A percentile compares a stretch with the other conserved stretches of the same genome.
These are phyloP conservation scores for Popillia japonica DNA, from an alignment of 1,140 invertebrate species.

Conservation along the genomic window DNA sequence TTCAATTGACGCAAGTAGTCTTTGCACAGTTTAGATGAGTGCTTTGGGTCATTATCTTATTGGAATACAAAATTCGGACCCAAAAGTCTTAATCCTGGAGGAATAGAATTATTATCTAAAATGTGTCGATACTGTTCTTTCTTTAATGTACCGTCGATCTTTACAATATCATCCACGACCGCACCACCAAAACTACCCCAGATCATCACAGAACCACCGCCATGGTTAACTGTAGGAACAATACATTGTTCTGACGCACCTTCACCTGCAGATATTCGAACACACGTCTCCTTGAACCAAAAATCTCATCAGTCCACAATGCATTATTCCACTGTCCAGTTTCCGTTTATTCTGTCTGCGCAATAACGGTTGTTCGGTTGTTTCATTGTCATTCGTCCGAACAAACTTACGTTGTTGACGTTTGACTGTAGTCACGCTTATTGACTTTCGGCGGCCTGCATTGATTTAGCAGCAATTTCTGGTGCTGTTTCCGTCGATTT, in stretches of 20 bases:
- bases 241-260: conserved; percentile 45
- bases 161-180: conserved; percentile 17
- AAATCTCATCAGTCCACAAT: conserved; percentile 36
- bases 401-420: background rate
- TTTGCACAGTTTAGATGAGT: too few species aligned
- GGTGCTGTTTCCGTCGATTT: conserved; percentile 29
- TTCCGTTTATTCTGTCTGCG: conserved; percentile 6
- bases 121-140: conserved; percentile 20
- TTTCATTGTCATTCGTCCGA: conserved; percentile 10
- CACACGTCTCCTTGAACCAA: conserved; percentile 38
- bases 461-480: conserved; percentile 34
- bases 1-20: background rate
- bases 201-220: conserved; percentile 27
- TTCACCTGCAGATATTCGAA: conserved; percentile 46
- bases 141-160: conserved; percentile 29
- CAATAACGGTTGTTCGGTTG: conserved; percentile 13
- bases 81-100: background rate
- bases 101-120: conserved; percentile 15
- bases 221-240: conserved; percentile 43
- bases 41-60: too few species aligned
- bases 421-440: conserved; percentile 30
- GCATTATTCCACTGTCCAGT: conserved; percentile 31
- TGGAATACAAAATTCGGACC: conserved; percentile 13
- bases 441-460: conserved; percentile 9
- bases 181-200: conserved; percentile 33